Conservation (phyloP, 2,113 vertebrate genomes). For the Ivindomyrus marchei region DNA sequence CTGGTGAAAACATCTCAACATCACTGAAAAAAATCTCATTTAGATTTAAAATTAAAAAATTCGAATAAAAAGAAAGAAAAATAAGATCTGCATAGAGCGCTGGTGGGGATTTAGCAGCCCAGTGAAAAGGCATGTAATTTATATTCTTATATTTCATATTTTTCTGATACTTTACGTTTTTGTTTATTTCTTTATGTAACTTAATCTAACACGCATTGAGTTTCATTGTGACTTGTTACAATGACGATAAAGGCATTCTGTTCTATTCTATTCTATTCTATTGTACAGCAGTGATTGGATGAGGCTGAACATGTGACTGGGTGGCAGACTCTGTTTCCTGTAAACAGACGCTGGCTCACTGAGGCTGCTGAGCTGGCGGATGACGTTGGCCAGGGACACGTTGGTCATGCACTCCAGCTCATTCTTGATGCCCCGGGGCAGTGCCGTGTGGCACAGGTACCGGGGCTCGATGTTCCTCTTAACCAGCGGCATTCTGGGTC, state of each 20-base stretch:
- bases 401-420: conserved; percentile 98
- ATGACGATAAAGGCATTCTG: background rate
- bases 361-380: conserved; percentile 94
- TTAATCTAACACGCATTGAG: background rate
- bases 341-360: conserved; percentile 71
- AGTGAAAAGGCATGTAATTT: background rate
- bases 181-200: background rate
- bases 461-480: conserved; percentile 98
- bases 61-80: background rate
- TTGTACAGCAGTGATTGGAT: background rate
- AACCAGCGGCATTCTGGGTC: conserved; percentile 85
- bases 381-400: conserved; percentile 95
- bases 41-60: background rate
- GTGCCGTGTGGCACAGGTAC: conserved; percentile 93
- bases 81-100: background rate
- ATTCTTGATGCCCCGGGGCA: conserved; percentile 90
- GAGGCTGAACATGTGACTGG: background rate
- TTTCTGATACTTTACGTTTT: background rate
- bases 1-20: background rate
- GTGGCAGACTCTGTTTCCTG: background rate
- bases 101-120: background rate
- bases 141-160: background rate
- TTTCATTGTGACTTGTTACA: background rate
- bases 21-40: background rate
- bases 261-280: background rate